Conservation (phyloP, 1,140 invertebrate genomes). For the Scaptomyza montana region DNA sequence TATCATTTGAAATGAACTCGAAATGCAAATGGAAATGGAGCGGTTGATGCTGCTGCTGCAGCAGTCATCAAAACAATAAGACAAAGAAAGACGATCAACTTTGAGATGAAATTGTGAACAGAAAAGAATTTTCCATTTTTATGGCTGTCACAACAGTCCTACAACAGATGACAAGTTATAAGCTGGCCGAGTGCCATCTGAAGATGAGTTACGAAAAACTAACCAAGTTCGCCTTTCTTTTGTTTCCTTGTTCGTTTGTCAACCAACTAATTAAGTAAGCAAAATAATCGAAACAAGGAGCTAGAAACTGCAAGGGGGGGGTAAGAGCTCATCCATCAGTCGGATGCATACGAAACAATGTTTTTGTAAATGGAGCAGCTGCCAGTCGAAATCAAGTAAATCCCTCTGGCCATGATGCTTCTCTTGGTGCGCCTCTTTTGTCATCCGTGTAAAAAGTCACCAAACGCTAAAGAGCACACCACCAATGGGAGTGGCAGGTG, state of each 20-base stretch:
- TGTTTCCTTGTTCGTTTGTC: not conserved
- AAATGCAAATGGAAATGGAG: slow-evolving; percentile 66
- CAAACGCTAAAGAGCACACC: slow-evolving; percentile 77
- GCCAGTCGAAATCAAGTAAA: slow-evolving; percentile 28
- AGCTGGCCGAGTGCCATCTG: slow-evolving; percentile 41
- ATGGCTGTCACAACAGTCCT: slow-evolving; percentile 53
- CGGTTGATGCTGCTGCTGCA: slow-evolving; percentile 17
- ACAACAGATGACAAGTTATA: slow-evolving; percentile 73
- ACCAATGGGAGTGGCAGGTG: not conserved
- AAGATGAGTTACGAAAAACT: slow-evolving; percentile 17
- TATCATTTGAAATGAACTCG: slow-evolving; percentile 55
- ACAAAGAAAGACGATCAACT: slow-evolving; percentile 58
- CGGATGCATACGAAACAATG: slow-evolving; percentile 13
- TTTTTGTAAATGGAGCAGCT: slow-evolving; percentile 67
- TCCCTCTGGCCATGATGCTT: slow-evolving; percentile 25
- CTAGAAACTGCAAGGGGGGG: not conserved
- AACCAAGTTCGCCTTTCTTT: slow-evolving; percentile 33
- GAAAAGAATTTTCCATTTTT: slow-evolving; percentile 60
- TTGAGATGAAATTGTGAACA: slow-evolving; percentile 44
- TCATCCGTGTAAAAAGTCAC: slow-evolving; percentile 63
- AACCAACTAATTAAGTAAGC: slow-evolving; percentile 48
- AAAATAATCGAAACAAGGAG: slow-evolving; percentile 53
- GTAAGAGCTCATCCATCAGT: slow-evolving; percentile 24
- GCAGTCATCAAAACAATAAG: slow-evolving; percentile 22
- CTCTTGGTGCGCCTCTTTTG: slow-evolving; percentile 28